These are phyloP conservation scores for Aelia acuminata DNA, from an alignment of 2,888 invertebrate species.

Conservation along the genomic window DNA sequence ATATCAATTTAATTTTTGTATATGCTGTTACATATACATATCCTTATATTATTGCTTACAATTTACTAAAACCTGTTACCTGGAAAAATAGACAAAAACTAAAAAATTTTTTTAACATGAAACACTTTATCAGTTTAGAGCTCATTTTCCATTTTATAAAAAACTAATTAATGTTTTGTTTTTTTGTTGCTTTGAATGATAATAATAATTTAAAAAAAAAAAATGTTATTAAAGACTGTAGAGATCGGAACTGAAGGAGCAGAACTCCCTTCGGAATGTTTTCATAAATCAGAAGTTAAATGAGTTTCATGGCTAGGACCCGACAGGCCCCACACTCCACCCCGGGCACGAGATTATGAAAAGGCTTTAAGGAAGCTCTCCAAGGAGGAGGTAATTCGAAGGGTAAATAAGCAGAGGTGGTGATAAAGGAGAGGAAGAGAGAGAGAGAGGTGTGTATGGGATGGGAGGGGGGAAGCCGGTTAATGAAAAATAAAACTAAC, in stretches of 20 bases:
- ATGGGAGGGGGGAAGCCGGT: conserved; percentile 68
- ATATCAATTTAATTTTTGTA: too few species aligned
- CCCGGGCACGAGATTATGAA: not conserved
- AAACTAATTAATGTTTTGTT: too few species aligned
- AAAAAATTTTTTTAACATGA: too few species aligned
- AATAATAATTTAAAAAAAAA: too few species aligned
- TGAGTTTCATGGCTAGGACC: conserved; percentile 24
- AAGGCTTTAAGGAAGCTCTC: conserved; percentile 38
- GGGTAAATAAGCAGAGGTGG: conserved; percentile 54
- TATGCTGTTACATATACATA: too few species aligned
- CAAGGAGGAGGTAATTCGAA: conserved; percentile 57
- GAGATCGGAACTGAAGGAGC: conserved; percentile 7
- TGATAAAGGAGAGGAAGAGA: too few species aligned
- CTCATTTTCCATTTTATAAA: too few species aligned
- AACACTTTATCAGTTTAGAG: too few species aligned
- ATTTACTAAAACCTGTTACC: too few species aligned
- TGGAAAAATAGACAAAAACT: too few species aligned
- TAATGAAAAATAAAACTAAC: conserved; percentile 74
- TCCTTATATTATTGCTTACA: too few species aligned
- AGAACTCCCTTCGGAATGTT: conserved; percentile 6
- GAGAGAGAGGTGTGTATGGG: conserved; percentile 65
- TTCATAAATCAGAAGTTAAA: conserved; percentile 56
- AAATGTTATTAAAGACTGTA: not conserved
- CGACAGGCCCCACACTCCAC: not conserved
- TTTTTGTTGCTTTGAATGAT: too few species aligned